Percentiles rank a stretch among this genome's conserved stretches.
Evolutionary conservation across 2,888 invertebrate genomes (phyloP).

Genomic region (Diachrysia chrysitis): DNA sequence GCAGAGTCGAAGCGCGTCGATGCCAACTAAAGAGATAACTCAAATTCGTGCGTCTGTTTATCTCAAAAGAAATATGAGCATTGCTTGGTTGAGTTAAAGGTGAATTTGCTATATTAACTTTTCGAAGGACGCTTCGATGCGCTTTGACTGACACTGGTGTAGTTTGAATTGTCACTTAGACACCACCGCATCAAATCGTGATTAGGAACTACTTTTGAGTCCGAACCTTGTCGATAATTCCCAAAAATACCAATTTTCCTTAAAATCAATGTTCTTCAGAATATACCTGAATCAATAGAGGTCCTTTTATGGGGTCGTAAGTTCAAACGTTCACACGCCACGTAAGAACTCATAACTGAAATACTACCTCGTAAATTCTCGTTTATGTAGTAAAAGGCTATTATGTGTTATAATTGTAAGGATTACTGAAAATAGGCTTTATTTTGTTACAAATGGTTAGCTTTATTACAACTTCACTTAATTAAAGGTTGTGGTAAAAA

Average conservation of each 20-base stretch:
- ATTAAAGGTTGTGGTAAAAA: neutral
- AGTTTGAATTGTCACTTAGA: too few species aligned
- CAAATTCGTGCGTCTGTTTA: too few species aligned
- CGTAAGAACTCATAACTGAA: conserved; percentile 4
- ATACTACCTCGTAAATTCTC: neutral
- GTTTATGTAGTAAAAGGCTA: neutral
- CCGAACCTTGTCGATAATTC: too few species aligned
- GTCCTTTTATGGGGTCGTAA: neutral
- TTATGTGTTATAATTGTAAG: neutral
- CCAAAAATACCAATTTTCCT: neutral
- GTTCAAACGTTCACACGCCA: conserved; percentile 2
- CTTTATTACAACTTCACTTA: neutral
- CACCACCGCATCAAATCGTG: too few species aligned
- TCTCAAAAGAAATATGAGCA: too few species aligned
- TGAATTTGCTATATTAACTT: too few species aligned
- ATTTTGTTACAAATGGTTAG: neutral
- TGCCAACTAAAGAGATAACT: too few species aligned
- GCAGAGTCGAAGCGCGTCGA: too few species aligned
- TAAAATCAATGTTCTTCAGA: neutral
- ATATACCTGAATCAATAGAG: neutral
- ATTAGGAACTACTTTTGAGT: too few species aligned
- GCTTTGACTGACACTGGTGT: too few species aligned
- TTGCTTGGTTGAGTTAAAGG: too few species aligned
- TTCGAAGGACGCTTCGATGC: too few species aligned
- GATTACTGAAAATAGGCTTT: neutral